These are phyloP conservation scores for Gastrophysa polygoni DNA, from an alignment of 2,888 invertebrate genomes.

Conservation along the genomic window DNA sequence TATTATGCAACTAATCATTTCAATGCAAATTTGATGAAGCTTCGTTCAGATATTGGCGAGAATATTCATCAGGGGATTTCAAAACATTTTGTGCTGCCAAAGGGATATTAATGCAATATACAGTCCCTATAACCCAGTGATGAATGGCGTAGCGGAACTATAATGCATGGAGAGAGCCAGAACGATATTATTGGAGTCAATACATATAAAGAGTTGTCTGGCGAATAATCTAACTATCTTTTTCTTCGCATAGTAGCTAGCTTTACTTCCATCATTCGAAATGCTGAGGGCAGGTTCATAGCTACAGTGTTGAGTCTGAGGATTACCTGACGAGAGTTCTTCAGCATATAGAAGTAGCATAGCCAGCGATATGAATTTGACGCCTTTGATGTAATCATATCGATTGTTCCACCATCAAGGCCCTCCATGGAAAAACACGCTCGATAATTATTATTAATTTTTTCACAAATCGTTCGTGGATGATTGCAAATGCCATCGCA, in stretches of 20 bases:
- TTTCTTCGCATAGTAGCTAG: too few species aligned
- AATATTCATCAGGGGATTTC: conserved; percentile 10
- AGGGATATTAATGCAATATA: conserved; percentile 10
- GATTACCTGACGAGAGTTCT: too few species aligned
- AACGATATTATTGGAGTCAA: conserved; percentile 15
- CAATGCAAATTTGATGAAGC: conserved; percentile 11
- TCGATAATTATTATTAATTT: neutral
- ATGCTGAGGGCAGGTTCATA: too few species aligned
- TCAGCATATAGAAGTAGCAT: too few species aligned
- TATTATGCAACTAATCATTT: conserved; percentile 14
- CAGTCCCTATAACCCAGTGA: conserved; percentile 10
- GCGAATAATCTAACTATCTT: too few species aligned
- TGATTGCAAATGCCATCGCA: neutral
- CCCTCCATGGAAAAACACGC: neutral
- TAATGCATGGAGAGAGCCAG: conserved; percentile 8
- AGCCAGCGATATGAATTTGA: too few species aligned
- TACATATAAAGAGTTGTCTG: too few species aligned
- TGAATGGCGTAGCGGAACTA: conserved; percentile 14
- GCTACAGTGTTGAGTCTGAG: too few species aligned
- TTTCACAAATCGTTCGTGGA: neutral
- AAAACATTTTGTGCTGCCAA: neutral
- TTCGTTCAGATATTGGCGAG: conserved; percentile 23
- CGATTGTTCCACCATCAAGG: neutral
- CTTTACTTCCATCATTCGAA: too few species aligned
- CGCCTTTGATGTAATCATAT: neutral